A percentile compares a stretch with the other conserved stretches of the same genome.
These are phyloP conservation scores for Omphaloscelis lunosa DNA, from an alignment of 2,888 invertebrate species.

Conservation along the genomic window DNA sequence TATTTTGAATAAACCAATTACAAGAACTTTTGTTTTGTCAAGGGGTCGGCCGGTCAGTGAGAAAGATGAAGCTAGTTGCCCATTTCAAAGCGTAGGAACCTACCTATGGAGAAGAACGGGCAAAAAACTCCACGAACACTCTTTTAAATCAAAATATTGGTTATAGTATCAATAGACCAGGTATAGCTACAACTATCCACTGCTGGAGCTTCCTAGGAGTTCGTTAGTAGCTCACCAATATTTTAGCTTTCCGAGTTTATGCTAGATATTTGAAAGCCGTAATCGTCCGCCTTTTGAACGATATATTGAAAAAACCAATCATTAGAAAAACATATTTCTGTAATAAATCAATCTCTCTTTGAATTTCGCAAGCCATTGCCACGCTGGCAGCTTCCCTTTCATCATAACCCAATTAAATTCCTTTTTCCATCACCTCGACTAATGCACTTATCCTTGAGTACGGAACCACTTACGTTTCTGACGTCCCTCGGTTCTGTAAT, in stretches of 20 bases:
- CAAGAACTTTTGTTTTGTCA: too few species aligned
- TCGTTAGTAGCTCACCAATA: background rate
- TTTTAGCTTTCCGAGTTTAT: background rate
- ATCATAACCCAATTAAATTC: slow-evolving; percentile 58
- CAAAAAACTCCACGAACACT: too few species aligned
- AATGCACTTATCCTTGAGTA: slow-evolving; percentile 65
- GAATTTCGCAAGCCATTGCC: slow-evolving; percentile 31
- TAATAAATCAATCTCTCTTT: slow-evolving; percentile 8
- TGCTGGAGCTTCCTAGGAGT: background rate
- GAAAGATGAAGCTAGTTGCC: too few species aligned
- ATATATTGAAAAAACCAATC: background rate
- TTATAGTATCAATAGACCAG: background rate
- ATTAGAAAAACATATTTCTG: background rate
- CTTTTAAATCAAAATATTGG: too few species aligned
- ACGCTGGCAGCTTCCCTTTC: slow-evolving; percentile 28
- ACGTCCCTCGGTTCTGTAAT: slow-evolving; percentile 67
- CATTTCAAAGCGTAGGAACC: too few species aligned
- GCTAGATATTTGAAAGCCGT: background rate
- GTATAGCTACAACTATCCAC: background rate
- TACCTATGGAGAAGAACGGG: too few species aligned
- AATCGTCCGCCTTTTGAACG: background rate
- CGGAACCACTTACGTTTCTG: slow-evolving; percentile 66
- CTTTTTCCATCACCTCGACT: slow-evolving; percentile 57
- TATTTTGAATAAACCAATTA: too few species aligned
- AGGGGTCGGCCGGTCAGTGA: too few species aligned